Evolutionary conservation across 1,140 invertebrate species (phyloP).

Genomic region (Coptotermes formosanus): DNA sequence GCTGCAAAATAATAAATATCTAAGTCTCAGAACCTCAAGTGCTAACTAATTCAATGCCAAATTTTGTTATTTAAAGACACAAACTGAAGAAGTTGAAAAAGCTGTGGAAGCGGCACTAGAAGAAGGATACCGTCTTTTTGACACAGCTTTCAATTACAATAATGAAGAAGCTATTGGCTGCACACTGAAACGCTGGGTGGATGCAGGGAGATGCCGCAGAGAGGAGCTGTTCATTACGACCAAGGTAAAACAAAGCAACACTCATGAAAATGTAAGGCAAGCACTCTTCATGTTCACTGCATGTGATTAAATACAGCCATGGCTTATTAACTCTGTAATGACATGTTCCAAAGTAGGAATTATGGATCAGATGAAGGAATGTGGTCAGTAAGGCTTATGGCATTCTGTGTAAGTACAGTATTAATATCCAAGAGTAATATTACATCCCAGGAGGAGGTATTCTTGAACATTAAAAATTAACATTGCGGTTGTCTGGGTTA

Average conservation of each 20-base stretch:
- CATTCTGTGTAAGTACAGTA: too few relatives aligned
- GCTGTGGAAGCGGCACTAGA: constrained; percentile 64
- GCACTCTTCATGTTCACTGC: neutral
- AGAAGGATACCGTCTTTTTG: constrained; percentile 73
- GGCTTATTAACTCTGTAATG: neutral
- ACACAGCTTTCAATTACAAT: constrained; percentile 77
- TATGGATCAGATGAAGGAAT: too few relatives aligned
- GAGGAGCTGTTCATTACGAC: constrained; percentile 81
- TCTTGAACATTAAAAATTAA: too few relatives aligned
- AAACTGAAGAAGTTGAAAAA: constrained; percentile 66
- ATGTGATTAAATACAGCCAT: neutral
- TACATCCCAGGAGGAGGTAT: too few relatives aligned
- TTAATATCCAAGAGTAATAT: too few relatives aligned
- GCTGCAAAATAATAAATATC: too few relatives aligned
- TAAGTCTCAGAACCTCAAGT: too few relatives aligned
- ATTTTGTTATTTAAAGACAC: constrained; percentile 52
- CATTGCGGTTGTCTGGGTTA: too few relatives aligned
- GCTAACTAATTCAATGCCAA: too few relatives aligned
- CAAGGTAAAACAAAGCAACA: constrained; percentile 56
- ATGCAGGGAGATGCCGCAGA: constrained; percentile 63
- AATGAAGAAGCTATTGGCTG: constrained; percentile 79
- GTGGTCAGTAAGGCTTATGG: too few relatives aligned
- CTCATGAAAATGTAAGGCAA: neutral
- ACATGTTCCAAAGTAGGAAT: too few relatives aligned
- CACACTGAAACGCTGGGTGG: constrained; percentile 71